Conservation (phyloP, 2,113 vertebrate species). For the Ageneiosus marmoratus region DNA sequence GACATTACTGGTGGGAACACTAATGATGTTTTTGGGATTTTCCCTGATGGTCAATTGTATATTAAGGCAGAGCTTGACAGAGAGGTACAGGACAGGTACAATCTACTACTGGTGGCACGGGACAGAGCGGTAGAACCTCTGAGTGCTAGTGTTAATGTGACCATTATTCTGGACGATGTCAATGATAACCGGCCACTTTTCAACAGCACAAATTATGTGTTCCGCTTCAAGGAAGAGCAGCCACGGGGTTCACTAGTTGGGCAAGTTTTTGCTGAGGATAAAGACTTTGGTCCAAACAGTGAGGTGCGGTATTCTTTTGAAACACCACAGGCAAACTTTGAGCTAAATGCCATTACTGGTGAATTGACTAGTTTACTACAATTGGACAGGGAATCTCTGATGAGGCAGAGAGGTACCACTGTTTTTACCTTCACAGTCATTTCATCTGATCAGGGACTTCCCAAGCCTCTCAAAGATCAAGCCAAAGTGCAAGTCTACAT, state of each 20-base stretch:
- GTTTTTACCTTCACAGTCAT: slow-evolving; percentile 87
- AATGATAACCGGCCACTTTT: slow-evolving; percentile 97
- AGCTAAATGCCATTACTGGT: slow-evolving; percentile 86
- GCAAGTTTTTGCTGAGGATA: slow-evolving; percentile 86
- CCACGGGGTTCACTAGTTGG: slow-evolving; percentile 84
- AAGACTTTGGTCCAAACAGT: slow-evolving; percentile 89
- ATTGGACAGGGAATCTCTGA: slow-evolving; percentile 90
- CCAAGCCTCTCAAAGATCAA: slow-evolving; percentile 92
- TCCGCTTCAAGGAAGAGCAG: slow-evolving; percentile 93
- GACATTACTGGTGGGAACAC: slow-evolving; percentile 86
- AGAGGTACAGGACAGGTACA: slow-evolving; percentile 88
- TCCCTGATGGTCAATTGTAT: slow-evolving; percentile 95
- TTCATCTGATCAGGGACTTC: slow-evolving; percentile 91
- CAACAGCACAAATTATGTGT: slow-evolving; percentile 95
- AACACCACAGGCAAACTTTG: slow-evolving; percentile 86
- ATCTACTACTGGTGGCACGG: slow-evolving; percentile 84
- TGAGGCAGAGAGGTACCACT: slow-evolving; percentile 87
- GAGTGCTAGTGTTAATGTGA: slow-evolving; percentile 88
- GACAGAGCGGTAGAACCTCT: slow-evolving; percentile 91
- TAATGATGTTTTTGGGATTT: slow-evolving; percentile 91
- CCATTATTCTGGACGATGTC: slow-evolving; percentile 88
- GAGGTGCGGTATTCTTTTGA: slow-evolving; percentile 92
- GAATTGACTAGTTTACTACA: slow-evolving; percentile 84
- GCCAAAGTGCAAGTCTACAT: slow-evolving; percentile 93
- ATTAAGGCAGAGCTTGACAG: slow-evolving; percentile 94